A percentile compares a stretch with the other conserved stretches of the same genome.
Conservation (phyloP, 64 coral and sea anemone species). For the Porites australiensis region DNA sequence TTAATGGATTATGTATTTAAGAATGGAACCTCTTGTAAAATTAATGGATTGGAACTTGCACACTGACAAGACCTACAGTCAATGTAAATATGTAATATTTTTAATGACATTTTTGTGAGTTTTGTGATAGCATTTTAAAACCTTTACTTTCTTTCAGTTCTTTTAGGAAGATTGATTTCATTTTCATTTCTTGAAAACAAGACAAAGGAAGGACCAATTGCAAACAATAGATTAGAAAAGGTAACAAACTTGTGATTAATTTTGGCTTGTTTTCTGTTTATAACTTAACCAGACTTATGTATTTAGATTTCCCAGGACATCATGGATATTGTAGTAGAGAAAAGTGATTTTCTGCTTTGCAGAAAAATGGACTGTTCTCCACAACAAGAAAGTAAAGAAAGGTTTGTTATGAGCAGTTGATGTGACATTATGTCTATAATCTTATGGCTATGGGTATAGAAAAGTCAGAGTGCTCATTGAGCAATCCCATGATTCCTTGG, state of each 20-base stretch:
- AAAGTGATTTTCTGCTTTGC: neutral
- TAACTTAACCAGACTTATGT: neutral
- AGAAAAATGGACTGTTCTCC: neutral
- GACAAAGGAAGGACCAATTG: neutral
- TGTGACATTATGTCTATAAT: no score
- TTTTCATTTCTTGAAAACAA: slow-evolving; percentile 35
- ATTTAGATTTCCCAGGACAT: slow-evolving; percentile 35
- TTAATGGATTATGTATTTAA: no score
- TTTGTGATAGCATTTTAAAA: neutral
- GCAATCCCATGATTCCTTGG: no score
- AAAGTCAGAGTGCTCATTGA: no score
- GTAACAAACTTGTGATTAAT: neutral
- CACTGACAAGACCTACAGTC: neutral
- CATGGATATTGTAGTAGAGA: slow-evolving; percentile 23
- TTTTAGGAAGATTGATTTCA: slow-evolving; percentile 20
- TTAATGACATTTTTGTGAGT: neutral
- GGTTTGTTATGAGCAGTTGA: neutral
- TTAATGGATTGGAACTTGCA: no score
- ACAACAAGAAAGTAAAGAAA: neutral
- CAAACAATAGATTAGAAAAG: slow-evolving; percentile 10
- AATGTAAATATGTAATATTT: neutral
- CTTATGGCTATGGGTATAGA: no score
- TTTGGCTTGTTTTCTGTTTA: neutral
- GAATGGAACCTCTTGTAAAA: no score
- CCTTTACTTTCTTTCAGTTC: neutral